phyloP scores from a whole-genome alignment of 2,113 vertebrate genomes.

The Mustelus asterias region DNA sequence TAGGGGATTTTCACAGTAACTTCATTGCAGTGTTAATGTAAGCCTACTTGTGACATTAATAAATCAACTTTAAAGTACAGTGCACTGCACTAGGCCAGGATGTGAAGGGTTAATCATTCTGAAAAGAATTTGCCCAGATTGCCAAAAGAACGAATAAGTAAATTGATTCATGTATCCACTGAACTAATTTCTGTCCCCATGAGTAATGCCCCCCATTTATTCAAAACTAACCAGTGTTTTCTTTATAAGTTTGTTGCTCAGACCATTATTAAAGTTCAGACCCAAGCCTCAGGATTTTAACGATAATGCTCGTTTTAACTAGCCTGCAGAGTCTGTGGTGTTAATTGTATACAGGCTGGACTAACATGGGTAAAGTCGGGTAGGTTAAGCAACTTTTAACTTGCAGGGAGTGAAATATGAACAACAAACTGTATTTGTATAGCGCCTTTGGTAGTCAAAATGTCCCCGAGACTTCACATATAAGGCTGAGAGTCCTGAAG shows the following conservation, averaged over 20 bases:
- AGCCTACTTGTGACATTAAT: no score
- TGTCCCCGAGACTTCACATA: background rate
- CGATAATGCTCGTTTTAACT: background rate
- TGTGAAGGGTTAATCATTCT: background rate
- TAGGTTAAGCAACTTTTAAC: background rate
- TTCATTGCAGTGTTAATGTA: no score
- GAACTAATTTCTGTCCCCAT: slow-evolving; percentile 2
- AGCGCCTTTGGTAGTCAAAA: background rate
- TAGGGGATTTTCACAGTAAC: no score
- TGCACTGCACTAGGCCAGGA: background rate
- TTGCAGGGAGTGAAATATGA: background rate
- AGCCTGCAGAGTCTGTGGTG: background rate
- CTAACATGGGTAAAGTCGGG: background rate
- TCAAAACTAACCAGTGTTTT: background rate
- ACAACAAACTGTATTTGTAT: background rate
- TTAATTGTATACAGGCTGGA: background rate
- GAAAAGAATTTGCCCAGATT: background rate
- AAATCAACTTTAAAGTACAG: background rate
- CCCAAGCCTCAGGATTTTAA: background rate
- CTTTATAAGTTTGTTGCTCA: background rate
- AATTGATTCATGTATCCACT: background rate
- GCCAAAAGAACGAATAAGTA: background rate
- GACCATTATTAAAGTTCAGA: background rate
- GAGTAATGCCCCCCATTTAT: slow-evolving; percentile 4
- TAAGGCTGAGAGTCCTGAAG: background rate